Base-by-base conservation (phyloP, 2,113 vertebrate species). In the Calidris pugnax region DNA sequence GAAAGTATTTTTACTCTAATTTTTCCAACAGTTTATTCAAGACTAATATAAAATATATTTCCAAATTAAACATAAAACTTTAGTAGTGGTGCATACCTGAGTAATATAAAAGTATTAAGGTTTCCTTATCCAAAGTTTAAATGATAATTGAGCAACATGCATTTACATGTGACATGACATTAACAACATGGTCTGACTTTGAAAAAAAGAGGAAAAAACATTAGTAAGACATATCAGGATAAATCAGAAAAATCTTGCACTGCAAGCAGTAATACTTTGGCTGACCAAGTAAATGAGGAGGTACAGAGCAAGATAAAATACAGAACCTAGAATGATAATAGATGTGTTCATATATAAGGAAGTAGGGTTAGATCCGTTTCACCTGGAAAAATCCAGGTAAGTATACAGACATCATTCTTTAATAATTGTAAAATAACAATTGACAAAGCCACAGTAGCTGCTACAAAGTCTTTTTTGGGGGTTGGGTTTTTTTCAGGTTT, bases 401-500 rank as follows among this genome's bases (percentile, higher is more conserved):
- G 5, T 30, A 48, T 51, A 37, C 10, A 50, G 6, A 7, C 48
- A 67, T 57, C 8, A 35, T 68, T 63, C 32, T 60, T 59, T 45
- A 63, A 76, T 45, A 33, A 5, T 53, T 57, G 10, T 4, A 24
- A 84, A 91, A 73, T 68, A 87, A 47, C 24, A 51, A 28, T 27
- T 7, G 8, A 28, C 16, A 89, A 68, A 67, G 3, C 1, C 6
- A 63, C 4, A 45, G 7, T 17, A 81, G 4, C 17, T 85, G 11
- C 33, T 68, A 47, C 4, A 71, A 66, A 64, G 24, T 47, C 4
- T 27, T 7, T 7, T 41, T 27, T 27, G 5, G 8, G 27, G 51
- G 15, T 55, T 28, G 15, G 27, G 9, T 14, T 50, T 19, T 72
- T 27, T 11, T 16, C 18, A 45, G 0, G 0, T 33, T 47, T 48